Evolutionary conservation across 2,797 vertebrate species (phyloP), one percentile per base, ranked within the genome.

Genomic region (Alauda arvensis): DNA sequence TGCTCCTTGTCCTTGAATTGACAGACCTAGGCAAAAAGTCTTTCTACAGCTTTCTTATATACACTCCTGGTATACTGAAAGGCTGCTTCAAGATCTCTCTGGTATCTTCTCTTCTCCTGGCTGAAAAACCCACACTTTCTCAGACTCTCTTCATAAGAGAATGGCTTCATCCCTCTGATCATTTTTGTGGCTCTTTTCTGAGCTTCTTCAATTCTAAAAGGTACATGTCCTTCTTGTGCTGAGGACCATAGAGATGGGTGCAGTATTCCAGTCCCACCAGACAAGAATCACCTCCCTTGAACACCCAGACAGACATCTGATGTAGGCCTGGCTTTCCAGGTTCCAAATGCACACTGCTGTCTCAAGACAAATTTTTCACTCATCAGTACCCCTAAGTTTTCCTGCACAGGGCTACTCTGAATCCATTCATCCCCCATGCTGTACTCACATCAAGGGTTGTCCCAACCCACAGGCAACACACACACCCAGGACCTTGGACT

Each of bases 351-450:
- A 55, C 25, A 37, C 12, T 40, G 26, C 21, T 40, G 11, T 26
- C 49, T 49, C 34, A 69, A 11, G 15, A 9, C 5, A 4, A 29
- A 15, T 31, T 37, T n/a, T 67, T 48, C 34, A 67, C 33, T 43
- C 42, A 37, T 49, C 18, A 56, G 6, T 24, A 42, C 3, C 21
- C 9, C 1, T 12, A 61, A 18, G 14, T 39, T 23, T 31, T 60
- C 37, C 37, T 56, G 28, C 24, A 48, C 8, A 61, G 14, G 9
- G 26, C 14, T 42, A 28, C 34, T 56, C 65, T 37, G 18, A 29
- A 29, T 29, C 8, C 28, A 49, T 37, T 55, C 23, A 80, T 20
- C 4, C 10, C 14, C 7, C 2, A 2, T 0, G 0, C 15, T 37
- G 23, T 16, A 76, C 4, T 37, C n/a, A 20, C 17, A 3, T 21